These are phyloP conservation scores for Thunnus maccoyii DNA, from an alignment of 2,113 vertebrate species.

Conservation along the genomic window DNA sequence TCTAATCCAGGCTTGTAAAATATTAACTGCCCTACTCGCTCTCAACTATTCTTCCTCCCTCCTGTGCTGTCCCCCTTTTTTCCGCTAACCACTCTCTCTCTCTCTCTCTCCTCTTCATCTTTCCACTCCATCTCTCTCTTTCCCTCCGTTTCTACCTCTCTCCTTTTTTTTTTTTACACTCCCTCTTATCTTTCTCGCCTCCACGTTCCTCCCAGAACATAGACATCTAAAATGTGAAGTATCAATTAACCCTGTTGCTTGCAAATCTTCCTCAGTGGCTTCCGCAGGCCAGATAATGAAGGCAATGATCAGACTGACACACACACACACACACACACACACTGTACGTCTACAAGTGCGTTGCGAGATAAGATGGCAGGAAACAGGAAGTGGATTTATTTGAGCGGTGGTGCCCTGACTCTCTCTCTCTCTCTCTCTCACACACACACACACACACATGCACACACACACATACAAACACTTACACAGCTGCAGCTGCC, in stretches of 20 bases:
- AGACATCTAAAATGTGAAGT: slow-evolving; percentile 69
- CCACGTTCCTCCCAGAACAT: slow-evolving; percentile 50
- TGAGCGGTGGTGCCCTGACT: slow-evolving; percentile 64
- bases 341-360: slow-evolving; percentile 54
- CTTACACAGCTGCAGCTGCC: slow-evolving; percentile 79
- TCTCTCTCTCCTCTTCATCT: slow-evolving; percentile 37
- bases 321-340: slow-evolving; percentile 8
- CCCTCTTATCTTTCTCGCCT: slow-evolving; percentile 47
- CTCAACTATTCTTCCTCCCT: slow-evolving; percentile 65
- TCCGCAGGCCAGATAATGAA: slow-evolving; percentile 50
- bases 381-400: slow-evolving; percentile 84
- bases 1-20: slow-evolving; percentile 82
- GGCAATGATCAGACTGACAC: slow-evolving; percentile 34
- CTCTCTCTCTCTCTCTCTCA: slow-evolving; percentile 25
- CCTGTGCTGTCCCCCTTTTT: slow-evolving; percentile 47
- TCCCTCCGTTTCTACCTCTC: slow-evolving; percentile 19
- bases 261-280: slow-evolving; percentile 54
- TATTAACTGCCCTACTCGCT: slow-evolving; percentile 77
- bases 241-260: slow-evolving; percentile 71
- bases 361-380: slow-evolving; percentile 73
- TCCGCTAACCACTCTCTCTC: slow-evolving; percentile 17
- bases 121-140: slow-evolving; percentile 39
- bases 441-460: slow-evolving; percentile 55
- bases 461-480: slow-evolving; percentile 58
- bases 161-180: slow-evolving; percentile 15